Evolutionary conservation across 1,140 invertebrate species (phyloP), one percentile per base, ranked within the genome.

Genomic region (Zaprionus africanus): DNA sequence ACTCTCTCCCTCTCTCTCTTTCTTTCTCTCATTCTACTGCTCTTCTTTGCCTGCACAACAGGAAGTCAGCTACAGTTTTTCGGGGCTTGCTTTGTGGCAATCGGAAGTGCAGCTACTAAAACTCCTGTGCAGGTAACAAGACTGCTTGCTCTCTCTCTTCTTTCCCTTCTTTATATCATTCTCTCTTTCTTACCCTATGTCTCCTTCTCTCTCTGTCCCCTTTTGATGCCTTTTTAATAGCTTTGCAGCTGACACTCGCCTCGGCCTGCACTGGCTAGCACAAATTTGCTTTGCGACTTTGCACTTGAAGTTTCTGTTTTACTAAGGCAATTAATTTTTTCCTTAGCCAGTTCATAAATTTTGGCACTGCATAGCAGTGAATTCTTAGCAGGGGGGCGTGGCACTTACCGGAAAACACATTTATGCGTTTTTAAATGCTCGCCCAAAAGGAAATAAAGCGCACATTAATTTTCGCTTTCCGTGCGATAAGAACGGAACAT

Each of bases 351-450:
- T 88, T 88, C 84, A 88, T 88, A 88, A 88, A 84, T 88, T 88
- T 88, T 71, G 61, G 54, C 73, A 88, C 11, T 38, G 38, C 28
- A 31, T 17, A 17, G 41, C 38, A n/a, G 38, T 41, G 41, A 5
- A 17, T 83, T 83, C 78, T 74, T 71, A 38, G 26, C 19, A 9
- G 9, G 13, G 12, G 36, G 36, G 63, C 67, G 73, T 80, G 69
- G 53, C 53, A 58, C 26, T n/a, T 41, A 66, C 72, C 80, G 84
- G 85, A 78, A 88, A 78, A 81, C 79, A 81, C 84, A 88, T 90
- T 90, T 88, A 88, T 88, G 84, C 75, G 85, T 90, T 88, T 85
- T 88, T 88, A 88, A 88, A 88, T 81, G 84, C 78, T 78, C 60
- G 65, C 13, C 53, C 34, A 22, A 63, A 46, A 59, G 68, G 74